These are phyloP conservation scores for Mythimna albipuncta DNA, from an alignment of 2,888 invertebrate species.

Conservation along the genomic window DNA sequence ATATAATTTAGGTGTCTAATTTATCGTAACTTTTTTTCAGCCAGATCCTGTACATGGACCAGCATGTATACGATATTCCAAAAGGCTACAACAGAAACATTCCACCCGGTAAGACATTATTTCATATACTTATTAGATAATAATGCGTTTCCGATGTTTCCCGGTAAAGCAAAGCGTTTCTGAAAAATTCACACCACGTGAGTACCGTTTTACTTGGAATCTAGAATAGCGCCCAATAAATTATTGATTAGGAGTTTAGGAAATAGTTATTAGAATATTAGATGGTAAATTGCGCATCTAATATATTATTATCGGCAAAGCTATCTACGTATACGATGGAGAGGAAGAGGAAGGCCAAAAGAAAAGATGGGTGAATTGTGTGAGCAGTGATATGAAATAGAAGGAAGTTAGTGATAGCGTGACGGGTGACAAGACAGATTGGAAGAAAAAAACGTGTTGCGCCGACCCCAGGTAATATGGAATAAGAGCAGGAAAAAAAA, in stretches of 20 bases:
- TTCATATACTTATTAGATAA: background rate
- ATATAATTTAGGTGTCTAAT: conserved; percentile 71
- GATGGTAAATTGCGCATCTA: background rate
- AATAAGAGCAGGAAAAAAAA: too few relatives aligned
- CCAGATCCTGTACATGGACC: conserved; percentile 90
- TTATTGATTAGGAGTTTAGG: background rate
- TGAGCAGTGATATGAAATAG: too few relatives aligned
- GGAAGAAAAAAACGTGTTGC: too few relatives aligned
- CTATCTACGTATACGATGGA: background rate
- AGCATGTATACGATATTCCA: conserved; percentile 86
- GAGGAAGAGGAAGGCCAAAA: too few relatives aligned
- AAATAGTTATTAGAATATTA: background rate
- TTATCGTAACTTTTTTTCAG: conserved; percentile 83
- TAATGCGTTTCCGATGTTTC: background rate
- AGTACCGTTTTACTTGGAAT: background rate
- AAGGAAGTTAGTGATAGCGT: too few relatives aligned
- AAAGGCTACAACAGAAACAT: conserved; percentile 89
- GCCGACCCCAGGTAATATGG: too few relatives aligned
- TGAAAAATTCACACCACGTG: background rate
- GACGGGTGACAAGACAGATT: too few relatives aligned
- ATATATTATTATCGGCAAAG: background rate
- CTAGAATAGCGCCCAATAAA: background rate
- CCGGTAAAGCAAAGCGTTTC: background rate
- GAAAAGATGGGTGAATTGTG: too few relatives aligned
- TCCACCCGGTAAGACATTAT: conserved; percentile 84